These are phyloP conservation scores for Pocillopora meandrina DNA, from an alignment of 92 coral and sea anemone genomes.

Conservation along the genomic window DNA sequence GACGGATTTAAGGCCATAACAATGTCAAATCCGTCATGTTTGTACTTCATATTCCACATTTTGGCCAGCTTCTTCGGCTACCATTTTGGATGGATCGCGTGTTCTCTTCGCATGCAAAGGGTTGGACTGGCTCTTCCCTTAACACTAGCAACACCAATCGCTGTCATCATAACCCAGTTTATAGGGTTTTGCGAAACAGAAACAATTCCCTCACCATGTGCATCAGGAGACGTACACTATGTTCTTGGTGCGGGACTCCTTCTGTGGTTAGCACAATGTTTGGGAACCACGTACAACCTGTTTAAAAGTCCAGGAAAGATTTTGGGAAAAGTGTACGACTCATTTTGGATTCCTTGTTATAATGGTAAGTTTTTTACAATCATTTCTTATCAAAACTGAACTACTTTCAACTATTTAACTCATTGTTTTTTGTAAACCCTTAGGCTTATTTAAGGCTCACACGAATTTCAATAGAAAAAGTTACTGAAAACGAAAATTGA, in stretches of 20 bases:
- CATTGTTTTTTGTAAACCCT: too few relatives aligned
- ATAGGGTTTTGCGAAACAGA: slow-evolving; percentile 43
- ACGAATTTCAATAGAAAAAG: too few relatives aligned
- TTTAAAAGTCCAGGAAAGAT: slow-evolving; percentile 57
- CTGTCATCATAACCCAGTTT: slow-evolving; percentile 30
- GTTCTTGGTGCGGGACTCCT: slow-evolving; percentile 34
- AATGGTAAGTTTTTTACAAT: slow-evolving; percentile 32
- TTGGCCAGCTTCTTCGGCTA: slow-evolving; percentile 58
- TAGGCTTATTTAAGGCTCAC: too few relatives aligned
- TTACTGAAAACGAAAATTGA: too few relatives aligned
- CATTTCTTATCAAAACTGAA: too few relatives aligned
- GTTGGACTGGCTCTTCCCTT: slow-evolving; percentile 62
- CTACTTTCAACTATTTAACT: too few relatives aligned
- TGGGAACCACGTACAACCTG: slow-evolving; percentile 44
- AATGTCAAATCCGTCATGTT: slow-evolving; percentile 42
- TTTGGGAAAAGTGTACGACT: slow-evolving; percentile 48
- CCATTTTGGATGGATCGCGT: slow-evolving; percentile 57
- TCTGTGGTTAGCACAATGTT: slow-evolving; percentile 49
- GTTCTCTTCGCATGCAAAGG: slow-evolving; percentile 61
- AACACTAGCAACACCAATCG: slow-evolving; percentile 59
- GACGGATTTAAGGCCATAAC: slow-evolving; percentile 58
- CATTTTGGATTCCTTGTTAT: slow-evolving; percentile 61
- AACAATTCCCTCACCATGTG: slow-evolving; percentile 28
- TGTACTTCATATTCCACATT: slow-evolving; percentile 43
- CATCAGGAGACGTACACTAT: slow-evolving; percentile 19